phyloP scores from a whole-genome alignment of 2,113 vertebrate species.

The Bujurquina vittata region DNA sequence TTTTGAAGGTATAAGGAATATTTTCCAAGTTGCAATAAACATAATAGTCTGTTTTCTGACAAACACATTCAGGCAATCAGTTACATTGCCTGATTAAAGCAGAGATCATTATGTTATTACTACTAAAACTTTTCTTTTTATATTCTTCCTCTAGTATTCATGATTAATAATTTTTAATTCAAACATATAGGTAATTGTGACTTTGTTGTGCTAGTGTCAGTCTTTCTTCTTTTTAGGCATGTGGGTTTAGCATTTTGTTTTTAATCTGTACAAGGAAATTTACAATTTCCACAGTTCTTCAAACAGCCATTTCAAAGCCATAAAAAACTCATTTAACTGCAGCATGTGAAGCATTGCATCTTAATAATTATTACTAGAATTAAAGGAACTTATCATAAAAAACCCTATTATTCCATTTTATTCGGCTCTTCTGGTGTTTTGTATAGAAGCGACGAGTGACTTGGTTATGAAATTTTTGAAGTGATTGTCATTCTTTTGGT shows the following conservation, averaged over 20 bases:
- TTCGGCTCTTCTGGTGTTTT: slow-evolving; percentile 14
- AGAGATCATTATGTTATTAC: not conserved
- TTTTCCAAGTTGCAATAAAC: not conserved
- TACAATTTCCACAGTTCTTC: not conserved
- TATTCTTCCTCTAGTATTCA: not conserved
- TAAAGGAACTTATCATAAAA: no score
- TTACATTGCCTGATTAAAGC: not conserved
- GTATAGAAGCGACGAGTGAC: not conserved
- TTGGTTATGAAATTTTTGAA: slow-evolving; percentile 11
- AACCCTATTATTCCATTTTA: not conserved
- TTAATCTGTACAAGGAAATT: not conserved
- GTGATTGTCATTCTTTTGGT: not conserved
- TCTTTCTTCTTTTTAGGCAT: not conserved
- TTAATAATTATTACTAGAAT: slow-evolving; percentile 23
- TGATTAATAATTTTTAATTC: not conserved
- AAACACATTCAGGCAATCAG: not conserved
- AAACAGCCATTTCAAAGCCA: slow-evolving; percentile 21
- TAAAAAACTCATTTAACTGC: slow-evolving; percentile 29
- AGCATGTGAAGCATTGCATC: slow-evolving; percentile 28
- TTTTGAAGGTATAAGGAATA: not conserved
- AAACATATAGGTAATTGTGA: not conserved
- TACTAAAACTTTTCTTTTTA: not conserved
- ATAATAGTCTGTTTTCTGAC: not conserved
- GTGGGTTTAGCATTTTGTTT: not conserved
- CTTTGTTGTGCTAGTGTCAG: not conserved